Conservation (phyloP, 2,888 invertebrate genomes). For the Azorinus chamasolen region DNA sequence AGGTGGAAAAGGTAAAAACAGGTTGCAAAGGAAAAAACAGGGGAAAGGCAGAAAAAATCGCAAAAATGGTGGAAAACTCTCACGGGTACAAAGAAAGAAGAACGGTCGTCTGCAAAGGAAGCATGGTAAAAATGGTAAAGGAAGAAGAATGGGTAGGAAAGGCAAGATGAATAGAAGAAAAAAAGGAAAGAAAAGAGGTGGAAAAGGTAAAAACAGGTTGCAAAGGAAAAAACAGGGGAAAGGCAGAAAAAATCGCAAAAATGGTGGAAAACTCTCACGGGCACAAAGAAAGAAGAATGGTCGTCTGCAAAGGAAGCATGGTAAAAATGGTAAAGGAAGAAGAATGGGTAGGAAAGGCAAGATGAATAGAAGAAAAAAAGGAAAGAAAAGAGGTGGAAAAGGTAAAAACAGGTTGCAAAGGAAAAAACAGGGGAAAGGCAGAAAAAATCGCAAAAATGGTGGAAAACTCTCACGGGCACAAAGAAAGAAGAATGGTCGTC, state of each 20-base stretch:
- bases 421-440: slow-evolving; percentile 6
- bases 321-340: slow-evolving; percentile 1
- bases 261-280: not conserved
- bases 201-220: not conserved
- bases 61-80: not conserved
- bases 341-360: slow-evolving; percentile 1
- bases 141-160: slow-evolving; percentile 10
- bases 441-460: too few species aligned
- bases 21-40: slow-evolving; percentile 2
- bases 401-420: not conserved
- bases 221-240: not conserved
- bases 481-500: too few species aligned
- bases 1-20: not conserved
- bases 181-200: slow-evolving; percentile 3
- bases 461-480: too few species aligned
- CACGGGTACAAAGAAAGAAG: not conserved
- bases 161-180: not conserved
- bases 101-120: not conserved
- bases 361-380: not conserved
- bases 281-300: not conserved
- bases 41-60: not conserved
- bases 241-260: not conserved
- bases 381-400: not conserved
- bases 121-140: not conserved
- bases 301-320: not conserved